Conservation (phyloP, 2,888 invertebrate genomes). For the Andrena praecox region DNA sequence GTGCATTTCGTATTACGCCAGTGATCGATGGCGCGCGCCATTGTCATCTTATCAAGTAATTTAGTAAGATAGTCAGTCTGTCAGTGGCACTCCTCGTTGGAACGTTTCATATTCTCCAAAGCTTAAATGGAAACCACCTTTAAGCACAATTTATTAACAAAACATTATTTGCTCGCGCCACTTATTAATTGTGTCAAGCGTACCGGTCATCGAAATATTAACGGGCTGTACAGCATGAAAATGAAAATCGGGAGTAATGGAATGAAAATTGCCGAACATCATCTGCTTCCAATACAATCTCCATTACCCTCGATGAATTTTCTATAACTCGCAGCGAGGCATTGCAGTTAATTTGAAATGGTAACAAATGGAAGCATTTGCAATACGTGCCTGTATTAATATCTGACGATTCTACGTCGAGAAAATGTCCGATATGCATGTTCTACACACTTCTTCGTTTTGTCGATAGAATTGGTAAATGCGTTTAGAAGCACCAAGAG, state of each 20-base stretch:
- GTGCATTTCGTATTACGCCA: conserved; percentile 73
- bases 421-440: too few species aligned
- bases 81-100: neutral
- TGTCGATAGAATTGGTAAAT: too few species aligned
- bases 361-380: neutral
- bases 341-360: neutral
- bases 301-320: conserved; percentile 4
- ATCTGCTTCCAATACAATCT: neutral
- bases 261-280: neutral
- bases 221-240: neutral
- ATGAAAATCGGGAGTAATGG: neutral
- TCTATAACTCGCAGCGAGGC: neutral
- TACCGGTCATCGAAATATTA: neutral
- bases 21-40: conserved; percentile 60
- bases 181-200: too few species aligned
- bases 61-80: conserved; percentile 4
- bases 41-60: conserved; percentile 38
- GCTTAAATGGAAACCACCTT: neutral
- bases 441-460: too few species aligned
- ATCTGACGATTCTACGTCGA: neutral
- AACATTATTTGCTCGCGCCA: neutral
- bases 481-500: too few species aligned
- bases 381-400: neutral
- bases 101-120: neutral
- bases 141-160: neutral